These are phyloP conservation scores for Plodia interpunctella DNA, from an alignment of 1,140 invertebrate species.

Conservation along the genomic window DNA sequence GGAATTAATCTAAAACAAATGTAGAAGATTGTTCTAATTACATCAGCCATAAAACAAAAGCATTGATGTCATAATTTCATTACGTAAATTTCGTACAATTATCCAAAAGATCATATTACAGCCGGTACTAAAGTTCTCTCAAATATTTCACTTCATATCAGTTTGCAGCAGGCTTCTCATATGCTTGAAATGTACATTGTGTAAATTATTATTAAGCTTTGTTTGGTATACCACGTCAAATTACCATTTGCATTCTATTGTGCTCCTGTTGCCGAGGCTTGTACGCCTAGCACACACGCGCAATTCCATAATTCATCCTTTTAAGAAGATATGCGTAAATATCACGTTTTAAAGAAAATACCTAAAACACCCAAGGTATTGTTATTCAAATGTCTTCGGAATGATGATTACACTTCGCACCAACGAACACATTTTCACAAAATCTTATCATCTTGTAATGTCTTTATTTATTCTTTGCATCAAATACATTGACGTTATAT, in stretches of 20 bases:
- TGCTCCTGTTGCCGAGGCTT: conserved; percentile 23
- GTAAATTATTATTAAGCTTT: conserved; percentile 19
- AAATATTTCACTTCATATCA: conserved; percentile 7
- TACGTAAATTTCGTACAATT: neutral
- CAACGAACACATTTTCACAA: conserved; percentile 62
- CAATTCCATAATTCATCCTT: conserved; percentile 56
- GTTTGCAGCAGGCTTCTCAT: conserved; percentile 6
- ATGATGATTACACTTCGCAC: conserved; percentile 59
- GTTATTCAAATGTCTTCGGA: conserved; percentile 54
- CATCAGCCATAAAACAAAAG: neutral
- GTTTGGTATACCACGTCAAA: conserved; percentile 32
- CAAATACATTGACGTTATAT: conserved; percentile 40
- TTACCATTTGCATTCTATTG: conserved; percentile 36
- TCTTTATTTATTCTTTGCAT: conserved; percentile 32
- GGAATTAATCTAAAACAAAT: no score
- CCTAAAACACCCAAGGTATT: conserved; percentile 62
- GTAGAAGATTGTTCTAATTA: no score
- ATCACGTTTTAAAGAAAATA: conserved; percentile 59
- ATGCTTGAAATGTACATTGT: conserved; percentile 15
- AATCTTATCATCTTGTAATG: conserved; percentile 40
- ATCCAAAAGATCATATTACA: conserved; percentile 2
- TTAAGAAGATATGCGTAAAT: conserved; percentile 53
- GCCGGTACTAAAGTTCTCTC: conserved; percentile 4
- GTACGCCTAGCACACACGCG: conserved; percentile 41
- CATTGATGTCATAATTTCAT: neutral